Evolutionary conservation across 2,113 vertebrate species (phyloP).

Genomic region (Campylorhamphus procurvoides): DNA sequence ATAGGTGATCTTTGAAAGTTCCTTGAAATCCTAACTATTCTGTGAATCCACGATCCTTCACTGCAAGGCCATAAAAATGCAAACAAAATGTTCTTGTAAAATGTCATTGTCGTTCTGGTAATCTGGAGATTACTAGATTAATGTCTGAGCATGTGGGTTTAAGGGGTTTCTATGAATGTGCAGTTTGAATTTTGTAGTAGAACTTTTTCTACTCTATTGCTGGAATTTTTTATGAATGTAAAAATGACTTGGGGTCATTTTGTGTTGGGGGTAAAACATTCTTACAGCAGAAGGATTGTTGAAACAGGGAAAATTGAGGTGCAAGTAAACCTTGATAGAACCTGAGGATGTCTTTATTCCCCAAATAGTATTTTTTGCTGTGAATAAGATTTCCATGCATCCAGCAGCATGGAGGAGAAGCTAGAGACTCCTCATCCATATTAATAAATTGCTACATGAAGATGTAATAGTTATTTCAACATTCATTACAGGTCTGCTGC

Average conservation of each 20-base stretch:
- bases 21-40: not conserved
- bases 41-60: not conserved
- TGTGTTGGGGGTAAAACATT: not conserved
- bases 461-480: not conserved
- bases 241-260: not conserved
- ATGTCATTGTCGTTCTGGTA: not conserved
- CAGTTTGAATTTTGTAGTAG: not conserved
- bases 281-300: not conserved
- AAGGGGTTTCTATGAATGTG: not conserved
- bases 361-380: not conserved
- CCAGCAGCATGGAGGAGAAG: not conserved
- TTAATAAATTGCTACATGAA: not conserved
- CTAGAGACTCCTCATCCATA: not conserved
- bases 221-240: not conserved
- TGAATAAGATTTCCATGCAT: not conserved
- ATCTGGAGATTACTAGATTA: not conserved
- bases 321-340: not conserved
- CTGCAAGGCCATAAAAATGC: not conserved
- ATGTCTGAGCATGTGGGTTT: not conserved
- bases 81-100: not conserved
- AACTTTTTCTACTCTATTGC: not conserved
- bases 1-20: not conserved
- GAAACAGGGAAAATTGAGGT: not conserved
- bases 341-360: not conserved
- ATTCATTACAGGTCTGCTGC: not conserved